phyloP scores from a whole-genome alignment of 2,797 vertebrate species.

The Sebastolobus altivelis region DNA sequence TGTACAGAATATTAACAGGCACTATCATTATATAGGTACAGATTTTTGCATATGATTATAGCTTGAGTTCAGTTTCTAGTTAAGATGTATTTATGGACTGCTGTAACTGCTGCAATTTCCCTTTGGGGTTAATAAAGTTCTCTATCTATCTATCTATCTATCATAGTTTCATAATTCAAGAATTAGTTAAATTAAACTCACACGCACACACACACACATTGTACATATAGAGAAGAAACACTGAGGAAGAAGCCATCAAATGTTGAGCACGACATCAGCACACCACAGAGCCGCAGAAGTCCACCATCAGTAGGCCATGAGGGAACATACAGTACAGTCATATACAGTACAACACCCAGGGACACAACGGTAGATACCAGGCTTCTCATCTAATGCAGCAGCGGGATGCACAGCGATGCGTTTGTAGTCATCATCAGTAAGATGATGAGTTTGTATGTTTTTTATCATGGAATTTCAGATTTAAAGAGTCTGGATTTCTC shows the following conservation, averaged over 20 bases:
- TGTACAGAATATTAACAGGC: not conserved
- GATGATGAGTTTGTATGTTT: not conserved
- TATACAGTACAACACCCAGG: conserved; percentile 84
- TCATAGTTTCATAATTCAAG: not conserved
- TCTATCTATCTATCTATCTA: not conserved
- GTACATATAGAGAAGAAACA: conserved; percentile 52
- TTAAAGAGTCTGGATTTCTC: not conserved
- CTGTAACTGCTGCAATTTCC: not conserved
- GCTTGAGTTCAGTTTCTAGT: not conserved
- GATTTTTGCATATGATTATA: not conserved
- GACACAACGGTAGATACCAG: conserved; percentile 94
- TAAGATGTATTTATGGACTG: not conserved
- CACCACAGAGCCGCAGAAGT: conserved; percentile 65
- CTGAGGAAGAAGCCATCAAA: conserved; percentile 65
- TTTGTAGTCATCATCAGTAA: not conserved
- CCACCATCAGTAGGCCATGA: conserved; percentile 57
- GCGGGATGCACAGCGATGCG: conserved; percentile 2
- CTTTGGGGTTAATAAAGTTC: too few relatives aligned
- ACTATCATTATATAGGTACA: not conserved
- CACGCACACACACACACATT: conserved; percentile 23
- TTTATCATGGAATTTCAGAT: not conserved
- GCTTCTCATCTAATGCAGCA: conserved; percentile 84
- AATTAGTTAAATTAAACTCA: not conserved
- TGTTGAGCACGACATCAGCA: conserved; percentile 62
- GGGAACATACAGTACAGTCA: conserved; percentile 58